Conservation (phyloP, 2,797 vertebrate species). For the Eidolon dupreanum region DNA sequence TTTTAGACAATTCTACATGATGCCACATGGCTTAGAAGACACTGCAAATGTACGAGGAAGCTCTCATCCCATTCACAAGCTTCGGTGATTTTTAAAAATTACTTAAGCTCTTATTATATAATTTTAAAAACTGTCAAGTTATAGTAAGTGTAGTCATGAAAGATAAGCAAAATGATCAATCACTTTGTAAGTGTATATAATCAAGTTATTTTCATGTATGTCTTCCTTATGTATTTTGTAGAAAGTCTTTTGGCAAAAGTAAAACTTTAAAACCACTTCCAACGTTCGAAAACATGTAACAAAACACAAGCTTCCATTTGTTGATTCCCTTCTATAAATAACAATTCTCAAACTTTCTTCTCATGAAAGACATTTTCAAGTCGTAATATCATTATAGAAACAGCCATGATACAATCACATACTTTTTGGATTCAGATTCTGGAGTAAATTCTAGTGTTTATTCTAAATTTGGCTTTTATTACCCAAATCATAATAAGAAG, state of each 20-base stretch:
- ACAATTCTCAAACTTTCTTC: background rate
- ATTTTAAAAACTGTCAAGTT: background rate
- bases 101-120: background rate
- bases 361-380: background rate
- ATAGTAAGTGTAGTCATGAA: background rate
- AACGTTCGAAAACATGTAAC: background rate
- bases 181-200: background rate
- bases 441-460: background rate
- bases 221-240: background rate
- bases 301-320: background rate
- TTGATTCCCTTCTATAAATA: background rate
- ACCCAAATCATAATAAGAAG: background rate
- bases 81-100: background rate
- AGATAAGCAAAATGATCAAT: background rate
- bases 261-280: background rate
- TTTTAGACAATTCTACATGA: background rate
- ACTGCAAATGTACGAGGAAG: background rate
- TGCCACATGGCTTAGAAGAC: background rate
- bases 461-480: slow-evolving; percentile 31
- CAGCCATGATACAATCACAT: background rate
- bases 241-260: slow-evolving; percentile 28
- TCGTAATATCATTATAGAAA: background rate
- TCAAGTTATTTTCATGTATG: background rate
- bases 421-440: background rate
- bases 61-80: background rate